Evolutionary conservation across 2,797 vertebrate genomes (phyloP).

Genomic region (Eulemur coronatus): DNA sequence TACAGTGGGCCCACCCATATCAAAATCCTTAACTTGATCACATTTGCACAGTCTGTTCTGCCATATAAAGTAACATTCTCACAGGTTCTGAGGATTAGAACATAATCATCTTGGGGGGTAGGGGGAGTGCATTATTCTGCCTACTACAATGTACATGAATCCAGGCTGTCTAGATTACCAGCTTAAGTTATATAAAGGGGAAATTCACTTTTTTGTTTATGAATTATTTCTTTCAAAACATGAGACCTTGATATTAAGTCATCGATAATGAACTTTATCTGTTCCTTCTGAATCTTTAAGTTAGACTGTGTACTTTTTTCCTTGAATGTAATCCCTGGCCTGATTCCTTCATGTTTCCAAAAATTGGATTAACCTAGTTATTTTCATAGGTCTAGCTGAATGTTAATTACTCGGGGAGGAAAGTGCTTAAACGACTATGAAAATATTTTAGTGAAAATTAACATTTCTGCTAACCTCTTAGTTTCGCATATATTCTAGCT

Average conservation of each 20-base stretch:
- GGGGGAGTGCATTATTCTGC: not conserved
- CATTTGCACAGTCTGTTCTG: not conserved
- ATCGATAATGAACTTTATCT: not conserved
- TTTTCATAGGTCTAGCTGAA: not conserved
- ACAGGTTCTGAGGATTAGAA: not conserved
- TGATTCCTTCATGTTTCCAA: not conserved
- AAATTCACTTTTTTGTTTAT: not conserved
- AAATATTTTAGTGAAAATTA: constrained; percentile 23
- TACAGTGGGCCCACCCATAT: not conserved
- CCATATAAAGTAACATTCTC: not conserved
- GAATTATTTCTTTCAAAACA: constrained; percentile 28
- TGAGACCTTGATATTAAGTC: not conserved
- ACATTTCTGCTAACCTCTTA: not conserved
- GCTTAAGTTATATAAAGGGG: not conserved
- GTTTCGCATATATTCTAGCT: not conserved
- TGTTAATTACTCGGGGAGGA: not conserved
- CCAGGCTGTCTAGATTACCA: not conserved
- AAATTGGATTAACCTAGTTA: not conserved
- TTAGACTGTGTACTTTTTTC: not conserved
- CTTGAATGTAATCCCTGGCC: not conserved
- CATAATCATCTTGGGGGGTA: not conserved
- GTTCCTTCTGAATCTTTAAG: constrained; percentile 26
- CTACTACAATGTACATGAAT: not conserved
- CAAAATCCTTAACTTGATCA: not conserved
- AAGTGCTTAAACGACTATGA: not conserved